A percentile compares a stretch with the other conserved stretches of the same genome.
Evolutionary conservation across 2,113 vertebrate genomes (phyloP).

Genomic region (Uria lomvia): DNA sequence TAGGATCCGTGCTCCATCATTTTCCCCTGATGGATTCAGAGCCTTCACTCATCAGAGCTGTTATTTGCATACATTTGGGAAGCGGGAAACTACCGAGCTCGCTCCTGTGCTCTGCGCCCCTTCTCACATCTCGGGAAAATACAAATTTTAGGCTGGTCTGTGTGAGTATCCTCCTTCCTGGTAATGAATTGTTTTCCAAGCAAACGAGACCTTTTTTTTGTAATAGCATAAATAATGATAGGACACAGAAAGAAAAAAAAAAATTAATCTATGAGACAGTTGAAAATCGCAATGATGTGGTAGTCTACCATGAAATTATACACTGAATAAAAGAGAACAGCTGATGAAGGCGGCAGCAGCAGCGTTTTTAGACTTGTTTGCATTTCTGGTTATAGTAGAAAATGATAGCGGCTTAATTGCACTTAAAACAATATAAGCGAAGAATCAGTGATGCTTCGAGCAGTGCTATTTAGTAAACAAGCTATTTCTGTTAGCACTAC

Average conservation of each 20-base stretch:
- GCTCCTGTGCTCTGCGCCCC: neutral
- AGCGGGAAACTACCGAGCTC: neutral
- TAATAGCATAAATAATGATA: neutral
- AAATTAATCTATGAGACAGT: neutral
- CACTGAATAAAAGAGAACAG: neutral
- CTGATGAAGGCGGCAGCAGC: neutral
- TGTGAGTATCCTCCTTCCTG: neutral
- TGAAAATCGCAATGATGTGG: neutral
- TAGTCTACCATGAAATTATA: neutral
- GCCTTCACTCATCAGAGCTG: neutral
- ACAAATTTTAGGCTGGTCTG: neutral
- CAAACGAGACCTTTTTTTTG: neutral
- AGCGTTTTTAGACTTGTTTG: neutral
- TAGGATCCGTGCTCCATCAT: neutral
- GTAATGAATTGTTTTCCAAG: conserved; percentile 11
- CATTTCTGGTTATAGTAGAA: neutral
- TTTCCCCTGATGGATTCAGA: too few species aligned
- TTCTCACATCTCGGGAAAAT: neutral
- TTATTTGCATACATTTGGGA: neutral
- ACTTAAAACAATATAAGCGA: neutral
- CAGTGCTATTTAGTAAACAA: neutral
- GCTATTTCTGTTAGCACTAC: neutral
- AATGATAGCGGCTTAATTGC: neutral
- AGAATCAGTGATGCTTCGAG: neutral
- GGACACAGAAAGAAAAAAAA: neutral